These are phyloP conservation scores for Drosophila paranaensis DNA, from an alignment of 2,888 invertebrate species.

Conservation along the genomic window DNA sequence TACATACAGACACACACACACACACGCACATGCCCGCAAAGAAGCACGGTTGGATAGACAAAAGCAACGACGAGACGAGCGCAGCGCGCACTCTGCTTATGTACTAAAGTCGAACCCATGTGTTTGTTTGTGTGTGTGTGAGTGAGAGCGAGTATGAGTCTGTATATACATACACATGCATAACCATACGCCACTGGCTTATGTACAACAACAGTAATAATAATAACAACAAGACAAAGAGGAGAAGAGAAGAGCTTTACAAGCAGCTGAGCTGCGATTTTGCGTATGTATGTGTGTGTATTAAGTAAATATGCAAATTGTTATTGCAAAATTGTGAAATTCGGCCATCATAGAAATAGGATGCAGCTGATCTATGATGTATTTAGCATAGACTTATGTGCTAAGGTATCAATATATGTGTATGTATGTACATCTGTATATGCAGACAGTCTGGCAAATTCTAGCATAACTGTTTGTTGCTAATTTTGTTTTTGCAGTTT, in stretches of 20 bases:
- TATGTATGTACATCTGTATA: neutral
- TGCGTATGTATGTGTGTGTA: slow-evolving; percentile 13
- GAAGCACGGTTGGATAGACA: slow-evolving; percentile 74
- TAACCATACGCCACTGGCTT: slow-evolving; percentile 26
- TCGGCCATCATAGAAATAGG: slow-evolving; percentile 32
- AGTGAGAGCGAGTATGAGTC: slow-evolving; percentile 38
- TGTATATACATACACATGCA: slow-evolving; percentile 11
- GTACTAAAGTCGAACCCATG: slow-evolving; percentile 67
- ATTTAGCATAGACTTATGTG: neutral
- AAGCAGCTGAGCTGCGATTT: slow-evolving; percentile 56
- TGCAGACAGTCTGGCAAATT: slow-evolving; percentile 9
- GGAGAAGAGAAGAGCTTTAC: slow-evolving; percentile 40
- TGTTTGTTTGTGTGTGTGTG: slow-evolving; percentile 13
- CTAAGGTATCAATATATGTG: neutral
- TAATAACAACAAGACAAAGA: slow-evolving; percentile 42
- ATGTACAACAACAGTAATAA: slow-evolving; percentile 44
- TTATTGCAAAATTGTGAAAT: slow-evolving; percentile 55
- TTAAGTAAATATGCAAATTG: slow-evolving; percentile 50
- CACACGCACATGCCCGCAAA: slow-evolving; percentile 26
- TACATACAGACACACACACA: slow-evolving; percentile 19
- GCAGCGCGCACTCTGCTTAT: slow-evolving; percentile 54
- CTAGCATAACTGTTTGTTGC: slow-evolving; percentile 7
- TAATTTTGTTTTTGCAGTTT: slow-evolving; percentile 4
- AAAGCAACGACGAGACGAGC: slow-evolving; percentile 64
- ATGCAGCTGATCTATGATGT: slow-evolving; percentile 22